phyloP scores from a whole-genome alignment of 2,113 vertebrate genomes.

The Ctenomys sociabilis region DNA sequence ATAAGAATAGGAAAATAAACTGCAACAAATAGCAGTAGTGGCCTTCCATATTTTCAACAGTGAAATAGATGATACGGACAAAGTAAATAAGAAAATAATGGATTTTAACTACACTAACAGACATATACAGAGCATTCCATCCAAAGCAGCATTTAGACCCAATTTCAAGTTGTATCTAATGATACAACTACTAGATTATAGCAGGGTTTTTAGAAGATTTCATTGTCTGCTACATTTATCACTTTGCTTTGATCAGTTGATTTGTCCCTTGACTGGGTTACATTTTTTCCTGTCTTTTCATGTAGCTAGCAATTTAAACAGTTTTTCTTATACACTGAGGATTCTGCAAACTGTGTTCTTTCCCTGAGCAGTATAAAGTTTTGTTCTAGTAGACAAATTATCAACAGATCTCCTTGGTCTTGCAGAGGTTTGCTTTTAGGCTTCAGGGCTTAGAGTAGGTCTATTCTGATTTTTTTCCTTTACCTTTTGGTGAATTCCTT shows the following conservation, averaged over 20 bases:
- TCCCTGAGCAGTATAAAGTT: background rate
- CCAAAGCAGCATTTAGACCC: background rate
- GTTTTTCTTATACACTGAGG: background rate
- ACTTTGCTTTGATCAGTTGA: constrained; percentile 31
- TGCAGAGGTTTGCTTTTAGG: background rate
- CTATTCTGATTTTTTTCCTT: background rate
- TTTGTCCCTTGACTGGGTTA: constrained; percentile 18
- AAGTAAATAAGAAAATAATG: background rate
- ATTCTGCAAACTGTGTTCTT: constrained; percentile 16
- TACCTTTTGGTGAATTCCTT: background rate
- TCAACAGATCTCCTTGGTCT: background rate
- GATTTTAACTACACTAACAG: background rate
- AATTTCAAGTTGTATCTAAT: too few species aligned
- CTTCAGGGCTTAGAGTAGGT: background rate
- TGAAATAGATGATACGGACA: background rate
- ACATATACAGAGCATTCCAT: background rate
- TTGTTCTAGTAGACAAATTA: background rate
- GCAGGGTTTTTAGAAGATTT: background rate
- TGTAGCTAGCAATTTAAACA: background rate
- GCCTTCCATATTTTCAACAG: background rate
- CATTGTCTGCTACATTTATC: constrained; percentile 11
- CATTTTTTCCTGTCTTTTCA: constrained; percentile 2
- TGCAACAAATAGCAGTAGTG: background rate
- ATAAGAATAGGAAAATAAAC: background rate
- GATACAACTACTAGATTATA: background rate